Conservation (phyloP, 1,140 invertebrate species). For the Eurytemora carolleeae region DNA sequence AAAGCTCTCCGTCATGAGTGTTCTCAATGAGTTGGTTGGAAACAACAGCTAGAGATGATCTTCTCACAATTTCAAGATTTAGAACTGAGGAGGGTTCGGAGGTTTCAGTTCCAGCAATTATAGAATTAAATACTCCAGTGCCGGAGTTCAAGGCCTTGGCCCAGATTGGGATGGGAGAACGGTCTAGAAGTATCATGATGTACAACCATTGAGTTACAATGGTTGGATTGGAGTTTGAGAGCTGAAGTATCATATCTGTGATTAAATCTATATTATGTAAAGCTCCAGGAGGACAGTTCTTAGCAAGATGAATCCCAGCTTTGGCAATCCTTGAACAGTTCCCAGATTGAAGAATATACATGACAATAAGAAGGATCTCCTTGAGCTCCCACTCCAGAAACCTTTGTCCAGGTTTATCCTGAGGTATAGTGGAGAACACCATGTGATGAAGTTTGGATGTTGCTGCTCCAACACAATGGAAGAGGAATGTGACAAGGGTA, state of each 20-base stretch:
- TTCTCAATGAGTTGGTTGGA: background rate
- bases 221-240: background rate
- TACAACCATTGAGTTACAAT: background rate
- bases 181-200: background rate
- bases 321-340: slow-evolving; percentile 1
- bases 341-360: slow-evolving; percentile 7
- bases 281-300: background rate
- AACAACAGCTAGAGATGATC: background rate
- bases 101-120: background rate
- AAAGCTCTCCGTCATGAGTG: background rate
- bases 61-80: background rate
- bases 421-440: background rate
- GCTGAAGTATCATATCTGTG: background rate
- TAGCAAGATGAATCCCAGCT: background rate
- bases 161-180: background rate
- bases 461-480: background rate
- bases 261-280: background rate
- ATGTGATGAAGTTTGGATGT: background rate
- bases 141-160: background rate
- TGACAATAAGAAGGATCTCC: slow-evolving; percentile 4
- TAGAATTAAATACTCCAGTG: background rate
- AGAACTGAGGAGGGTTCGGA: background rate
- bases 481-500: background rate
- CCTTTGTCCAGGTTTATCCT: background rate
- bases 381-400: slow-evolving; percentile 9